Evolutionary conservation across 2,888 invertebrate species (phyloP), one percentile per base, ranked within the genome.

Genomic region (Mamestra brassicae): DNA sequence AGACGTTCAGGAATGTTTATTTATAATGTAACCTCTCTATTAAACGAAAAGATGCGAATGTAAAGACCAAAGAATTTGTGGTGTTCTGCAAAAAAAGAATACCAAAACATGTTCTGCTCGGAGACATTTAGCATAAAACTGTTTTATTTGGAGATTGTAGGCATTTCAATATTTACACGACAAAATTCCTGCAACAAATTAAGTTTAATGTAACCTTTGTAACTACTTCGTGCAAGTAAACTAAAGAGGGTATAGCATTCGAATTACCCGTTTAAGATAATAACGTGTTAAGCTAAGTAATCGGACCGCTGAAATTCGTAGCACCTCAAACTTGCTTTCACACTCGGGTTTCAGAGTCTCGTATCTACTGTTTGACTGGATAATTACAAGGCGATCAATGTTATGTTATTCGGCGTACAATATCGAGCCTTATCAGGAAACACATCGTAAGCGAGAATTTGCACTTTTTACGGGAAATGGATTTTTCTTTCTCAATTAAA

Each of bases 241-340:
- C 17, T 54, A 17, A 60, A 52, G 4, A 42, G 42, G n/a, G 36
- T 34, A 54, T 15, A 64, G 42, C 54, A 4, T 7, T 70, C 52
- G 13, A 26, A 65, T 52, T 45, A 58, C 50, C 50, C 17, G 65
- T 65, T 52, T 6, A 50, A 15, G 34, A 42, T 50, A 75, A 55
- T 34, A 74, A 57, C 13, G 55, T 8, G 72, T 60, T 50, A 71
- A 42, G 6, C 52, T 57, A 42, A 4, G 63, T 52, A 52, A 64
- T 36, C 50, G 11, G 45, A 38, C 17, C 26, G 5, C 52, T 76
- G 42, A 76, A 58, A 42, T 50, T 63, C 4, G 34, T 50, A 65
- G 17, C 4, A 42, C 13, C 17, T 60, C 17, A 66, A 45, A 54
- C 15, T 67, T 61, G n/a, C 76, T 60, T 65, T 66, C 11, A 58